Conservation (phyloP, 2,113 vertebrate species). For the Passer montanus region DNA sequence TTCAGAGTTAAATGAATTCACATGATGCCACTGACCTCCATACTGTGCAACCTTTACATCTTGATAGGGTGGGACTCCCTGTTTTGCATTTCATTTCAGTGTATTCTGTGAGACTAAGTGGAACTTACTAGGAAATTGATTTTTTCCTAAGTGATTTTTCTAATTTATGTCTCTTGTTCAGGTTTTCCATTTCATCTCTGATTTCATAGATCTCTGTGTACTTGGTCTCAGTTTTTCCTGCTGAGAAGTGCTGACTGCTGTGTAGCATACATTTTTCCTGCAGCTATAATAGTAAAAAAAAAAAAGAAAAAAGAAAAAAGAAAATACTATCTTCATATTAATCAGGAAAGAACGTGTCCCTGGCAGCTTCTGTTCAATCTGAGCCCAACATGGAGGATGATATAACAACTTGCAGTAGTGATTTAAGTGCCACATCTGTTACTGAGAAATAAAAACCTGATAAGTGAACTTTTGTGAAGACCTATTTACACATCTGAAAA, state of each 20-base stretch:
- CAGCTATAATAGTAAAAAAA: not conserved
- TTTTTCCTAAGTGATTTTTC: conserved; percentile 51
- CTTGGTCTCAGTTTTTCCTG: conserved; percentile 33
- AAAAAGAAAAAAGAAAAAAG: not conserved
- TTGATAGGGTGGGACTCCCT: not conserved
- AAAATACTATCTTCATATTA: not conserved
- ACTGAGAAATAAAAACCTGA: not conserved
- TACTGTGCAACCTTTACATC: conserved; percentile 23
- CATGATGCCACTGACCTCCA: not conserved
- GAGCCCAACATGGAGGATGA: not conserved
- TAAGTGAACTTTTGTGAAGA: not conserved
- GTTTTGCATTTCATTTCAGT: conserved; percentile 53
- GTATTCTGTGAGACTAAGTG: conserved; percentile 48
- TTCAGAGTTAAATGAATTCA: conserved; percentile 39
- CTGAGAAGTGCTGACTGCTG: conserved; percentile 30
- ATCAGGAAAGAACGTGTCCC: not conserved
- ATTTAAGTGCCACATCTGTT: not conserved
- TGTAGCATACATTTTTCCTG: not conserved
- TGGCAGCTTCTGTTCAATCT: not conserved
- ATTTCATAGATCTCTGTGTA: conserved; percentile 29
- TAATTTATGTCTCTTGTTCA: conserved; percentile 38
- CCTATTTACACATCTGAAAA: not conserved
- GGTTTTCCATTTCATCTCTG: conserved; percentile 48
- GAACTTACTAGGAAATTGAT: conserved; percentile 55
- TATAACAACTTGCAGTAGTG: not conserved